Conservation (phyloP, 2,113 vertebrate genomes). For the Thymallus thymallus region DNA sequence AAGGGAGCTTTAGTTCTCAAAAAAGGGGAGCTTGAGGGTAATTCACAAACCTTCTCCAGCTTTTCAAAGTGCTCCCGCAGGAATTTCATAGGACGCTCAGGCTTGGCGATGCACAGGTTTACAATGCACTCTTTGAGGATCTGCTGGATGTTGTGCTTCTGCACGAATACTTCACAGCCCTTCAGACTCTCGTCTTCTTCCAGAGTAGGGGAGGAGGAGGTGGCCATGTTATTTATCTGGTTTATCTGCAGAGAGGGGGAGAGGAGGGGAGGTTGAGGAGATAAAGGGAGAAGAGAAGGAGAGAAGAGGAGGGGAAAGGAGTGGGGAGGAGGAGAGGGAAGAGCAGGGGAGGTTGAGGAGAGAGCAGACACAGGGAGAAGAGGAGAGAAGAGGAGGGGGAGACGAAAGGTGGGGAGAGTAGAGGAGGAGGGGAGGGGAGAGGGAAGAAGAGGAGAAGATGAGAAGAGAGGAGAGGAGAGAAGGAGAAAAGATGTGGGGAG, state of each 20-base stretch:
- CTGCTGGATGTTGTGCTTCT: constrained; percentile 94
- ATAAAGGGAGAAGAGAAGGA: constrained; percentile 56
- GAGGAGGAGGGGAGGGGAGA: constrained; percentile 13
- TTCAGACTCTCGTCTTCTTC: constrained; percentile 94
- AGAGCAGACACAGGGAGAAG: neutral
- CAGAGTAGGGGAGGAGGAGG: constrained; percentile 79
- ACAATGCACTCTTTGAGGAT: constrained; percentile 95
- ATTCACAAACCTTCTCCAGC: constrained; percentile 91
- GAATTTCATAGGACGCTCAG: constrained; percentile 93
- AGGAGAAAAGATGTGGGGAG: constrained; percentile 50
- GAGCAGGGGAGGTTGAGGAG: constrained; percentile 28
- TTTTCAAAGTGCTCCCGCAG: constrained; percentile 95
- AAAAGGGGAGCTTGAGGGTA: too few species aligned
- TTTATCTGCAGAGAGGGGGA: constrained; percentile 25
- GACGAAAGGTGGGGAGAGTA: constrained; percentile 13
- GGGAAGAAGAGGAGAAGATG: neutral
- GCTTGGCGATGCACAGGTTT: constrained; percentile 91
- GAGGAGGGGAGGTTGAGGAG: constrained; percentile 49
- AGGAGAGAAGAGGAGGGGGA: constrained; percentile 12
- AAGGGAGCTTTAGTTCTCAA: too few species aligned
- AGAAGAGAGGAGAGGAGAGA: constrained; percentile 29
- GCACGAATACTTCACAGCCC: constrained; percentile 93
- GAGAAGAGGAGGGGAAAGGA: neutral
- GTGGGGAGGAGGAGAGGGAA: neutral
- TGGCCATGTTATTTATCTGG: constrained; percentile 85